These are phyloP conservation scores for Noturus placidus DNA, from an alignment of 2,113 vertebrate genomes.

Conservation along the genomic window DNA sequence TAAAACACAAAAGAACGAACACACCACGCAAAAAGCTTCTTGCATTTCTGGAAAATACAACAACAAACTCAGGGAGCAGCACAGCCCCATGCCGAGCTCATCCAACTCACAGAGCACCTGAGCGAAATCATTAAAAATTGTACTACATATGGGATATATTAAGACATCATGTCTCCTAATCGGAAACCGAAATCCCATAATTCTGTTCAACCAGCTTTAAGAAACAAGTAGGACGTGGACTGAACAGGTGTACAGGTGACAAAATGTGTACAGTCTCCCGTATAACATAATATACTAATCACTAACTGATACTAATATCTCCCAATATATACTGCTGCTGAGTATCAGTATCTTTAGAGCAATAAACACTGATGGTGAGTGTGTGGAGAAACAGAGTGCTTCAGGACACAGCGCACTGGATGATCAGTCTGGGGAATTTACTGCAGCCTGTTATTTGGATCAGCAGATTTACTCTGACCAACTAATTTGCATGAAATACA, in stretches of 20 bases:
- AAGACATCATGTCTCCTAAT: not conserved
- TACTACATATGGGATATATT: not conserved
- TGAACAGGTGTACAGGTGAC: not conserved
- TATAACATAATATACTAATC: too few relatives aligned
- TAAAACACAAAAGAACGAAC: not conserved
- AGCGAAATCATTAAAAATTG: not conserved
- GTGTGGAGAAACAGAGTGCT: not conserved
- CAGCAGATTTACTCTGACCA: not conserved
- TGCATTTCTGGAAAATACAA: not conserved
- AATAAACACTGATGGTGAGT: not conserved
- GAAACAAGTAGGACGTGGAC: not conserved
- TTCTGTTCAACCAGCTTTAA: not conserved
- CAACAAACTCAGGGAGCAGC: not conserved
- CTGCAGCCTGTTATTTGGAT: not conserved
- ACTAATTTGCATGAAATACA: not conserved
- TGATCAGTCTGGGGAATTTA: not conserved
- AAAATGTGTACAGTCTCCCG: not conserved
- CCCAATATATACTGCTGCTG: too few relatives aligned
- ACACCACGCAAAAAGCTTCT: not conserved
- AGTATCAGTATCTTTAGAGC: not conserved
- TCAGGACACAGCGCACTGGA: not conserved
- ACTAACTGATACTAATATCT: not conserved
- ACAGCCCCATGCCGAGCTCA: not conserved
- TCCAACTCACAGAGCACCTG: not conserved
- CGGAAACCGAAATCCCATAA: not conserved